These are phyloP conservation scores for Psammodynastes pulverulentus DNA, from an alignment of 2,113 vertebrate genomes.

Conservation along the genomic window DNA sequence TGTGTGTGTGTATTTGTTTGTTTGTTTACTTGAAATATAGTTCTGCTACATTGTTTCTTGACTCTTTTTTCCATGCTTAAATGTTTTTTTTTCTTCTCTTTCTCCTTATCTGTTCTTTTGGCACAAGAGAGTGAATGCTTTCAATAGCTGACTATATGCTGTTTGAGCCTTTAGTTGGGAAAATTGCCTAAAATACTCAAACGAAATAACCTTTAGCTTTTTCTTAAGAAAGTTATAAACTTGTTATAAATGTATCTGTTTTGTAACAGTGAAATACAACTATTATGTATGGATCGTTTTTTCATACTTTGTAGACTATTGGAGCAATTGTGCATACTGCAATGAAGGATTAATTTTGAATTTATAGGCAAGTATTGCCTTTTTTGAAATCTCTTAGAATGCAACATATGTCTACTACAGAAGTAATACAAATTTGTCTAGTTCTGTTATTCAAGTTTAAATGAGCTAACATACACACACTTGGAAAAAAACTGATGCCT, in stretches of 20 bases:
- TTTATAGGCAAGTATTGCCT: neutral
- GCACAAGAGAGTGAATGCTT: neutral
- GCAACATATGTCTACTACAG: neutral
- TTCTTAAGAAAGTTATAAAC: conserved; percentile 2
- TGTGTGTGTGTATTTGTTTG: too few relatives aligned
- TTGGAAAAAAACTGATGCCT: neutral
- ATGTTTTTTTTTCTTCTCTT: neutral
- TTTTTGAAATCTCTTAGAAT: neutral
- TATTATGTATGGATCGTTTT: neutral
- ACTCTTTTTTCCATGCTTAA: neutral
- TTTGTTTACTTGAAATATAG: neutral
- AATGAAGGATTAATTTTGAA: neutral
- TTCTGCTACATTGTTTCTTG: neutral
- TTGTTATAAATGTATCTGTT: neutral
- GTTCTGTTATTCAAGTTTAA: neutral
- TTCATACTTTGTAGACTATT: neutral
- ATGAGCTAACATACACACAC: neutral
- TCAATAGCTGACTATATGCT: neutral
- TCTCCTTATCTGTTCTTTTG: neutral
- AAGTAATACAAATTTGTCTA: neutral
- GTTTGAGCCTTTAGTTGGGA: rapidly evolving
- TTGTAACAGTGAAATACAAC: neutral
- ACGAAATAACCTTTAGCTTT: neutral
- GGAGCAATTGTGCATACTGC: neutral
- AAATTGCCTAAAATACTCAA: neutral